A percentile compares a stretch with the other conserved stretches of the same genome.
phyloP scores from a whole-genome alignment of 2,113 vertebrate species.

The Patagioenas fasciata region DNA sequence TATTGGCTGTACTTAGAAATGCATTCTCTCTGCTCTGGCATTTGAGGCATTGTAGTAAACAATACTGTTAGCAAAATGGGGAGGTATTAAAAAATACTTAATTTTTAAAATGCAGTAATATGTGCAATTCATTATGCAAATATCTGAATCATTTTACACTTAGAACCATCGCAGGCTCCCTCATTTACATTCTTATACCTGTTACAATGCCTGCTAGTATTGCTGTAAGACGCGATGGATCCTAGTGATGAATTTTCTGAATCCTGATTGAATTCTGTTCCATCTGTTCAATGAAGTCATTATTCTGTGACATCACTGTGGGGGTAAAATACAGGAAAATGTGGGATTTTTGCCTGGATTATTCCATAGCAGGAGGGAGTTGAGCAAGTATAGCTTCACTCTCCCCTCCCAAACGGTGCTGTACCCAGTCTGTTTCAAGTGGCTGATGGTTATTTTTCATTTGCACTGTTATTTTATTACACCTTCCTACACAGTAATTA shows the following conservation, averaged over 20 bases:
- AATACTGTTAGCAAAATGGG: constrained; percentile 47
- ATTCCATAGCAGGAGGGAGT: neutral
- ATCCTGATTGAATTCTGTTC: constrained; percentile 55
- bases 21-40: neutral
- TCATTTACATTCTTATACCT: constrained; percentile 68
- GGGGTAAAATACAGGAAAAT: neutral
- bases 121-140: constrained; percentile 63
- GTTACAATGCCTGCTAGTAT: constrained; percentile 59
- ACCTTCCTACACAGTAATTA: neutral
- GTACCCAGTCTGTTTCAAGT: neutral
- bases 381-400: neutral
- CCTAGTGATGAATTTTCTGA: constrained; percentile 53
- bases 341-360: neutral
- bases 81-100: constrained; percentile 62
- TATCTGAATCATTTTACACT: constrained; percentile 49
- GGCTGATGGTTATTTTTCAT: neutral
- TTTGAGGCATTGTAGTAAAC: constrained; percentile 38
- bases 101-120: constrained; percentile 62
- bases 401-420: neutral
- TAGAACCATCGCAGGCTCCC: neutral
- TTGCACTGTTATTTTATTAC: neutral
- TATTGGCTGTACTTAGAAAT: neutral
- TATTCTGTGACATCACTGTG: constrained; percentile 57
- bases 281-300: constrained; percentile 66
- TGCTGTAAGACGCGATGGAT: constrained; percentile 42